Conservation (phyloP, 53 echinoderm and acorn worm species). For the Hippasteria phrygiana region DNA sequence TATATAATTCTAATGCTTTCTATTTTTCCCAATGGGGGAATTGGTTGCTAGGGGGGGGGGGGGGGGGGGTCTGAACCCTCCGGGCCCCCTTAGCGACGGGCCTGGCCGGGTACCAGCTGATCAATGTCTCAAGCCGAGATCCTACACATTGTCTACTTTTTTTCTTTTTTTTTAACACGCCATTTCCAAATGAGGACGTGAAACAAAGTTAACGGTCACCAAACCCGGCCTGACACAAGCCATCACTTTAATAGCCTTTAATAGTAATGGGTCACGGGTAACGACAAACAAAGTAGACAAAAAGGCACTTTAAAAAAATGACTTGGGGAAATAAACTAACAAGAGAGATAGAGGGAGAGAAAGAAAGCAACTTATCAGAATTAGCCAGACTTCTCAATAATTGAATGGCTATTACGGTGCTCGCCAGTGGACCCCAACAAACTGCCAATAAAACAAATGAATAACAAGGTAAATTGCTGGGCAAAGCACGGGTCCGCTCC, state of each 20-base stretch:
- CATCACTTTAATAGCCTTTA: slow-evolving; percentile 6
- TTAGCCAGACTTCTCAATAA: slow-evolving; percentile 18
- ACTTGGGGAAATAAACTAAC: neutral
- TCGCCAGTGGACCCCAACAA: slow-evolving; percentile 11
- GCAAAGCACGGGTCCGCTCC: neutral
- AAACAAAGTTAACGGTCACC: neutral
- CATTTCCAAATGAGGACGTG: neutral
- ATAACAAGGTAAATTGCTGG: neutral
- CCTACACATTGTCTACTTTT: neutral
- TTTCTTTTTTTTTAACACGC: neutral
- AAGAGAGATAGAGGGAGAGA: neutral
- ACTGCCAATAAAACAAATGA: slow-evolving; percentile 46
- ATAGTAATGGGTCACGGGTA: neutral
- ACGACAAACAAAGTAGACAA: neutral
- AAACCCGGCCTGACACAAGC: neutral
- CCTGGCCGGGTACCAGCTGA: too few species aligned
- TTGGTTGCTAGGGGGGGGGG: too few species aligned
- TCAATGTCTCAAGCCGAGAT: neutral
- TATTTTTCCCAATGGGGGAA: too few species aligned
- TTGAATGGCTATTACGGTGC: slow-evolving; percentile 40
- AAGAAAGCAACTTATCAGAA: neutral
- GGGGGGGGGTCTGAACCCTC: too few species aligned
- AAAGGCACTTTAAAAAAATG: neutral
- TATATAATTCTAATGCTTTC: too few species aligned
- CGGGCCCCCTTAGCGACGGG: too few species aligned